A percentile compares a stretch with the other conserved stretches of the same genome.
Evolutionary conservation across 1,140 invertebrate species (phyloP).

Genomic region (Zophobas atratus): DNA sequence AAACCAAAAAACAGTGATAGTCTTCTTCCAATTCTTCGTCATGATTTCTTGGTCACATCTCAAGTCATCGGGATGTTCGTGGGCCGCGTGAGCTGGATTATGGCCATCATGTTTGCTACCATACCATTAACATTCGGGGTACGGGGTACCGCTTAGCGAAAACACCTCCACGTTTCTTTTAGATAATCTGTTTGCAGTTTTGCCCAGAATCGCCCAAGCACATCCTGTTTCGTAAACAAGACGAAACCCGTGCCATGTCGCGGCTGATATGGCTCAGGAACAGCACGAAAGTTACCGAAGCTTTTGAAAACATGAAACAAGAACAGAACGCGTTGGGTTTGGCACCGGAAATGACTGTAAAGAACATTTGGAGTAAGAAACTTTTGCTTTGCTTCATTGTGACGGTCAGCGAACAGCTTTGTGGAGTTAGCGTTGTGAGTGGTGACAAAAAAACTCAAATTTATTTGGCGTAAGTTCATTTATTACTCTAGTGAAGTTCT

Average conservation of each 20-base stretch:
- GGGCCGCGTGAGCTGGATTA: neutral
- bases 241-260: neutral
- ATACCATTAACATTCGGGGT: neutral
- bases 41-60: neutral
- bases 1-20: neutral
- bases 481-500: neutral
- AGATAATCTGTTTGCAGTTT: neutral
- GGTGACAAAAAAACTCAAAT: neutral
- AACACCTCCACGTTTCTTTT: neutral
- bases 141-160: neutral
- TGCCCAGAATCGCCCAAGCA: neutral
- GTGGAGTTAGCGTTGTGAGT: neutral
- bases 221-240: neutral
- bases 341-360: neutral
- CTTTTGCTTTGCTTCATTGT: neutral
- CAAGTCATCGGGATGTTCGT: neutral
- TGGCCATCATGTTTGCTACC: neutral
- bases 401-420: neutral
- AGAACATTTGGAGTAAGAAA: neutral
- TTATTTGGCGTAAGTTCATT: neutral
- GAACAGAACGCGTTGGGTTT: neutral
- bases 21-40: neutral
- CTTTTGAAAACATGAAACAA: neutral
- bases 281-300: neutral
- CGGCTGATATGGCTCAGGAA: neutral